Conservation (phyloP, 2,113 vertebrate genomes). For the Lichenostomus cassidix region DNA sequence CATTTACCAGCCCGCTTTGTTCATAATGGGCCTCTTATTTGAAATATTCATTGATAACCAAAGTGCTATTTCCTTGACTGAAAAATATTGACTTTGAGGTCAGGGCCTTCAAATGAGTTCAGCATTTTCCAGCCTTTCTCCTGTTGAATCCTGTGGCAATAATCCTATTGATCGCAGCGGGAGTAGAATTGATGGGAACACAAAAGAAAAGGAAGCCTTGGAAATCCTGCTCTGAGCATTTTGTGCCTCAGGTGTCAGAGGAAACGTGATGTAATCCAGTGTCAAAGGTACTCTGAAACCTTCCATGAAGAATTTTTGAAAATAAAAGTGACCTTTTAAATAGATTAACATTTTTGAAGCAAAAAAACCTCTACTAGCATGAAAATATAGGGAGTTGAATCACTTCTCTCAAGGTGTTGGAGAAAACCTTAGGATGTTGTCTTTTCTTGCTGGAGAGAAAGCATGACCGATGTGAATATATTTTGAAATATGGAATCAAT, state of each 20-base stretch:
- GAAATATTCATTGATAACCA: neutral
- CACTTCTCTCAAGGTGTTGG: conserved; percentile 2
- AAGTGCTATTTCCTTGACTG: neutral
- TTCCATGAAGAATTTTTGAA: neutral
- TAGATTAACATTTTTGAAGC: conserved; percentile 11
- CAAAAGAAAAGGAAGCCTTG: conserved; percentile 21
- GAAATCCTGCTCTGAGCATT: conserved; percentile 47
- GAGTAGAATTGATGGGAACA: neutral
- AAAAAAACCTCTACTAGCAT: neutral
- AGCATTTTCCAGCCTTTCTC: neutral
- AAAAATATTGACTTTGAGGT: conserved; percentile 13
- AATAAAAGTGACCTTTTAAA: conserved; percentile 30
- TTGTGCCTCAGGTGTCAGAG: conserved; percentile 31
- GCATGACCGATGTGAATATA: neutral
- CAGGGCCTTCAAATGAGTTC: neutral
- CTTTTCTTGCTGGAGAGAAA: neutral
- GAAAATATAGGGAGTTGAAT: neutral
- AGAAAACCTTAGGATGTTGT: neutral
- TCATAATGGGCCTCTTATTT: neutral
- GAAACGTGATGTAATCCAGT: conserved; percentile 34
- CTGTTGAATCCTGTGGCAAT: conserved; percentile 3
- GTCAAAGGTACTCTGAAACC: neutral
- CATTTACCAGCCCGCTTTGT: neutral
- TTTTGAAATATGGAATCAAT: conserved; percentile 20
- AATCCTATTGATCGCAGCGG: neutral